Percentiles rank a stretch among this genome's conserved stretches.
Evolutionary conservation across 2,888 invertebrate species (phyloP).

Genomic region (Chrysolina haemoptera): DNA sequence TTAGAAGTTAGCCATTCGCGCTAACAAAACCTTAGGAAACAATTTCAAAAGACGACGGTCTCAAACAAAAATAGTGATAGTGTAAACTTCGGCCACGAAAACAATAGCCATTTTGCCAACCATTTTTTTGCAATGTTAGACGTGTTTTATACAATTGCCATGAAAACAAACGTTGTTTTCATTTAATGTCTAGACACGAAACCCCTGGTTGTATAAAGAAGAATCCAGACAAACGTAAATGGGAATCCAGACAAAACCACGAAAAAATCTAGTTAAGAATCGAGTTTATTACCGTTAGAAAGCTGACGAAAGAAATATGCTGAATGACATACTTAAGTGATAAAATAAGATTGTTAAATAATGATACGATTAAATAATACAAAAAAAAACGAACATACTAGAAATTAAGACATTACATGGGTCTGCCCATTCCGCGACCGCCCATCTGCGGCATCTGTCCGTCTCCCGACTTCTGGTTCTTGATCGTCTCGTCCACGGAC

Average conservation of each 20-base stretch:
- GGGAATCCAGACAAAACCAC: neutral
- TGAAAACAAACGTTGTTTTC: no score
- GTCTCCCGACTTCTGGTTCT: slow-evolving; percentile 81
- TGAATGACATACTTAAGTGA: neutral
- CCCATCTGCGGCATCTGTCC: slow-evolving; percentile 73
- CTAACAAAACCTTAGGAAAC: no score
- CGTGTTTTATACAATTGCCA: no score
- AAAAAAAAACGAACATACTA: neutral
- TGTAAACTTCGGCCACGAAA: no score
- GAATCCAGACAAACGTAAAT: no score
- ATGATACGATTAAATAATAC: slow-evolving; percentile 6
- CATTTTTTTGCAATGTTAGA: no score
- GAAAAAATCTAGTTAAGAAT: neutral
- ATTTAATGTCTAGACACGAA: no score
- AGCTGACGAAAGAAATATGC: neutral
- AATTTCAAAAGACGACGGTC: no score
- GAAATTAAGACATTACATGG: slow-evolving; percentile 71
- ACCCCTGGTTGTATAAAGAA: neutral
- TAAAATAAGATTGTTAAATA: slow-evolving; percentile 1
- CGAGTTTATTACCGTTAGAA: slow-evolving; percentile 1
- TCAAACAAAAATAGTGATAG: no score
- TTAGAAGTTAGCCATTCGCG: no score
- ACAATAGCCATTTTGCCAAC: no score
- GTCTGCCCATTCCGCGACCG: slow-evolving; percentile 84
- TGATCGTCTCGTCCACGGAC: slow-evolving; percentile 98